phyloP scores from a whole-genome alignment of 2,888 invertebrate species.

The Philereme vetulata region DNA sequence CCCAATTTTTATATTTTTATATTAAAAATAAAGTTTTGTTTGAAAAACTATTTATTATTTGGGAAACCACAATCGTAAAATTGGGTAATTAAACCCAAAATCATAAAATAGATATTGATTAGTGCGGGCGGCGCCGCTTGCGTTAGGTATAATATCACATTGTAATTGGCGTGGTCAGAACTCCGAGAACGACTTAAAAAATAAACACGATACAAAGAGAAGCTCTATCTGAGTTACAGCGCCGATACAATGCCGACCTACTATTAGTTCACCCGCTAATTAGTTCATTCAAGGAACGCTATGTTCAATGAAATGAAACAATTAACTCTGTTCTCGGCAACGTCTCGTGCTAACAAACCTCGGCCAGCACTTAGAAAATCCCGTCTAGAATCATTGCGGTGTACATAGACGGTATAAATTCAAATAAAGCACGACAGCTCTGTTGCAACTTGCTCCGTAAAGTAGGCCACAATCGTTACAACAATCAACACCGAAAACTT shows the following conservation, averaged over 20 bases:
- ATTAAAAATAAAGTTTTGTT: too few relatives aligned
- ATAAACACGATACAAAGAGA: constrained; percentile 76
- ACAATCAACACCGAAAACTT: constrained; percentile 68
- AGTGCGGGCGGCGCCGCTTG: constrained; percentile 47
- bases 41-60: not conserved
- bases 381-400: constrained; percentile 24
- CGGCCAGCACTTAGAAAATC: constrained; percentile 31
- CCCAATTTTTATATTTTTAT: constrained; percentile 63
- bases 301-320: constrained; percentile 61
- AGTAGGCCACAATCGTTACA: constrained; percentile 73
- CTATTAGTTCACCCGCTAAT: constrained; percentile 74
- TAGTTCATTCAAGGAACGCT: constrained; percentile 67
- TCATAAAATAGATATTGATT: constrained; percentile 53
- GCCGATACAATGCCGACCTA: constrained; percentile 67
- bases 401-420: constrained; percentile 47
- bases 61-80: constrained; percentile 2
- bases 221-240: constrained; percentile 65
- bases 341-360: constrained; percentile 43
- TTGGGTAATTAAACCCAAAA: constrained; percentile 28
- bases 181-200: constrained; percentile 66
- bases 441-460: constrained; percentile 54
- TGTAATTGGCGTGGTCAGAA: constrained; percentile 60
- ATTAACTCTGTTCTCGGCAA: constrained; percentile 50
- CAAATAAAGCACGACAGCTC: constrained; percentile 57
- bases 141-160: constrained; percentile 61